Evolutionary conservation across 2,797 vertebrate species (phyloP), one percentile per base, ranked within the genome.

Genomic region (Rhinella marina): DNA sequence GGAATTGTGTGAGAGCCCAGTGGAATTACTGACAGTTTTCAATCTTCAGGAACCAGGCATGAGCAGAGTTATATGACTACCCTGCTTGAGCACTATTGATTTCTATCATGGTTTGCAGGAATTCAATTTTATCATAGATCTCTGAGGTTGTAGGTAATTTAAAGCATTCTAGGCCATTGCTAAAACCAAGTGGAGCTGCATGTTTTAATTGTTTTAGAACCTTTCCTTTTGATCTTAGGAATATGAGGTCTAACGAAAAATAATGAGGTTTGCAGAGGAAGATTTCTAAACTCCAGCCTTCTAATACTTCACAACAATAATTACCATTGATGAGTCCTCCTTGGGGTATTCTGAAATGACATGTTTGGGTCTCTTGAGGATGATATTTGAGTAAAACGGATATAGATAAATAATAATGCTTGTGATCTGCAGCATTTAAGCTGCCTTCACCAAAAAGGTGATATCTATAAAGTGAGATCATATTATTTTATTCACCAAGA

Each of bases 61-160:
- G 29, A 48, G 32, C 32, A 72, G 70, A 72, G 32, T 70, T 48
- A 72, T 72, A 72, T 19, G 16, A 72, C 70, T 19, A 72, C 21
- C 12, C 29, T 48, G 29, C 41, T 72, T 41, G 70, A 41, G 41
- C 70, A 72, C 32, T 72, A 72, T 72, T 72, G 70, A 72, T 70
- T 70, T 70, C 68, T 70, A 32, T 70, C 68, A 70, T 72, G 70
- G 70, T 72, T 72, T 72, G 70, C 29, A 72, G 70, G 17, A 41
- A 72, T 72, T 72, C 70, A 41, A 72, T 72, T 72, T 72, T 72
- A 21, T 41, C 70, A 72, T 14, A 0, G 70, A 72, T 17, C 70
- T 41, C 32, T 72, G 32, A 72, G 70, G 19, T 72, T 41, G 70
- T 21, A 72, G 32, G 32, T 72, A 41, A 72, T 72, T 41, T 10